Conservation (phyloP, 2,888 invertebrate genomes). For the Druceiella hillmani region DNA sequence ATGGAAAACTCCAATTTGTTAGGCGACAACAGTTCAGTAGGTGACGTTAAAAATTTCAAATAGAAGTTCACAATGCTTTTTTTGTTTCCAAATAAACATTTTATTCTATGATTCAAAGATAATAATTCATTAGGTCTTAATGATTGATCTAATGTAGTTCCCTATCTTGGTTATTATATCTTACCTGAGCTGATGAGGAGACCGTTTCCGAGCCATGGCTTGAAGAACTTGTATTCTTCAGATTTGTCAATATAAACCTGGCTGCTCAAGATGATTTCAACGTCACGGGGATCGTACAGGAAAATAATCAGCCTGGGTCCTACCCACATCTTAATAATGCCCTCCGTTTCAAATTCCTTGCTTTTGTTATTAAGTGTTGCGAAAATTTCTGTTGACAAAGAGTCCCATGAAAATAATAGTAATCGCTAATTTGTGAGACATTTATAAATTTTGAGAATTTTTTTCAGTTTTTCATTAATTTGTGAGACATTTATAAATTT, state of each 20-base stretch:
- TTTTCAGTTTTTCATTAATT: too few species aligned
- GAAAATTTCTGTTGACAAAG: constrained; percentile 59
- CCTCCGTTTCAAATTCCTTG: constrained; percentile 47
- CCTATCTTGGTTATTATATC: constrained; percentile 16
- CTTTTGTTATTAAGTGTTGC: constrained; percentile 52
- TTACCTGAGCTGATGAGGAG: constrained; percentile 74
- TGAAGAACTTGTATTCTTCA: constrained; percentile 71
- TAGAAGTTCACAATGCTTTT: too few species aligned
- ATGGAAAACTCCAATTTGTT: too few species aligned
- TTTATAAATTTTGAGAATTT: too few species aligned
- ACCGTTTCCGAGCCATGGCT: constrained; percentile 80
- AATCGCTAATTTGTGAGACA: not conserved
- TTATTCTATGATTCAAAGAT: too few species aligned
- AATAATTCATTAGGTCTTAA: not conserved
- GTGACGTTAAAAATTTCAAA: too few species aligned
- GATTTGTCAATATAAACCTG: constrained; percentile 78
- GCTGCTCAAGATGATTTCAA: constrained; percentile 72
- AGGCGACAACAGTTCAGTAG: too few species aligned
- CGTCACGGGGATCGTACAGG: constrained; percentile 69
- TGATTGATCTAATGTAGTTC: not conserved
- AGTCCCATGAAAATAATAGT: not conserved
- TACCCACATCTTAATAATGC: constrained; percentile 65
- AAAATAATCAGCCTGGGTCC: constrained; percentile 72
- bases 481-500: too few species aligned
- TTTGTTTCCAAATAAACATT: too few species aligned